Percentiles rank a stretch among this genome's conserved stretches.
Evolutionary conservation across 2,113 vertebrate species (phyloP).

Genomic region (Chloroceryle aenea): DNA sequence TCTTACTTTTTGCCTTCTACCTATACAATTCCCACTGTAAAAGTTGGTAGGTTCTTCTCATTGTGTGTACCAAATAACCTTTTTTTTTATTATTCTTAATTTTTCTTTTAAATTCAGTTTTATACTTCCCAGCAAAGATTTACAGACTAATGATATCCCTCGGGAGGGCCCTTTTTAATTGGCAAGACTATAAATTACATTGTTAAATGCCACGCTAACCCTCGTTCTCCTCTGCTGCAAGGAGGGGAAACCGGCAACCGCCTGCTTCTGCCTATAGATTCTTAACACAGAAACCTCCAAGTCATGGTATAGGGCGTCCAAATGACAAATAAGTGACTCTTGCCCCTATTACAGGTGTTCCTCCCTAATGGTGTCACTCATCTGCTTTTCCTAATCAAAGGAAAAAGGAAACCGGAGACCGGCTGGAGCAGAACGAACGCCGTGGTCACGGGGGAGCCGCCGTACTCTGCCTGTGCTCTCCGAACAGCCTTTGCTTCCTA

Average conservation of each 20-base stretch:
- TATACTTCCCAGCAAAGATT: conserved; percentile 31
- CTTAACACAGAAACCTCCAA: background rate
- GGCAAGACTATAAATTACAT: conserved; percentile 32
- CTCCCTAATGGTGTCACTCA: background rate
- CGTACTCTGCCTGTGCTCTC: fast-evolving
- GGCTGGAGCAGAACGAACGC: background rate
- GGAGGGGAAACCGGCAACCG: background rate
- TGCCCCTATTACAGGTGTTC: background rate
- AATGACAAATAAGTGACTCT: background rate
- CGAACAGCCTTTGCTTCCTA: background rate
- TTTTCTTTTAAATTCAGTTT: background rate
- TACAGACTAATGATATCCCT: conserved; percentile 57
- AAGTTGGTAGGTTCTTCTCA: background rate
- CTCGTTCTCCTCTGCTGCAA: background rate
- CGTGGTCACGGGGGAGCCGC: background rate
- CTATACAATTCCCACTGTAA: background rate
- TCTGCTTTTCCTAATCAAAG: background rate
- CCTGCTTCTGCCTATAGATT: background rate
- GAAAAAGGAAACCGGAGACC: background rate
- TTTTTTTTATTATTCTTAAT: background rate
- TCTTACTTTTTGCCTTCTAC: background rate
- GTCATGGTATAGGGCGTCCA: background rate
- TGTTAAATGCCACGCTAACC: background rate
- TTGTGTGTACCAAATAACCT: background rate
- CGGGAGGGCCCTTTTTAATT: conserved; percentile 58